These are phyloP conservation scores for Carpatolechia fugitivella DNA, from an alignment of 2,888 invertebrate genomes.

Conservation along the genomic window DNA sequence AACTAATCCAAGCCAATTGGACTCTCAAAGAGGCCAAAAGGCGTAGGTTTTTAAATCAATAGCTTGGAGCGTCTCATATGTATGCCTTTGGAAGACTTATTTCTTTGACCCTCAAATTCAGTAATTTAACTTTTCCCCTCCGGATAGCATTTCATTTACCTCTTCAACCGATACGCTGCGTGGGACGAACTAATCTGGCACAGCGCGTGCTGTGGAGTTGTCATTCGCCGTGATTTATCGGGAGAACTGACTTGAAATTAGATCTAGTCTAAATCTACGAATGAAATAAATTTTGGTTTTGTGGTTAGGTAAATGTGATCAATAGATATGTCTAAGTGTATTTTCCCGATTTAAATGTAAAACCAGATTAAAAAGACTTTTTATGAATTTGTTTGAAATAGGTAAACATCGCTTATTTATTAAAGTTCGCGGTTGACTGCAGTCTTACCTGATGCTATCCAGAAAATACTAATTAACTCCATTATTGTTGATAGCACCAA, in stretches of 20 bases:
- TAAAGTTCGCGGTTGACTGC: too few relatives aligned
- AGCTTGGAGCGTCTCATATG: constrained; percentile 14
- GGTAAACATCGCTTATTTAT: too few relatives aligned
- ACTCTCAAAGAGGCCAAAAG: neutral
- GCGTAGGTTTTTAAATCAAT: constrained; percentile 14
- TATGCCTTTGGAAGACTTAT: constrained; percentile 40
- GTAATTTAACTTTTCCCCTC: constrained; percentile 80
- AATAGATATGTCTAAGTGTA: too few relatives aligned
- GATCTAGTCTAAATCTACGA: neutral
- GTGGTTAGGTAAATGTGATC: too few relatives aligned
- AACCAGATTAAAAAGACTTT: too few relatives aligned
- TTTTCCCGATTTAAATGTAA: too few relatives aligned
- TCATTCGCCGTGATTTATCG: neutral
- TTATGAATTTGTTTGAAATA: too few relatives aligned
- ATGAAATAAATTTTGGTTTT: too few relatives aligned
- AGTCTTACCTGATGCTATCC: too few relatives aligned
- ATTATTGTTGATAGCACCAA: too few relatives aligned
- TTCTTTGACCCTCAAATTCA: constrained; percentile 79
- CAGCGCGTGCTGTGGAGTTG: constrained; percentile 47
- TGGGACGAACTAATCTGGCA: constrained; percentile 77
- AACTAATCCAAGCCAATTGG: constrained; percentile 1
- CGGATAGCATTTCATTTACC: constrained; percentile 80
- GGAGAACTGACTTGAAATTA: neutral
- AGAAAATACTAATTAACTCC: too few relatives aligned
- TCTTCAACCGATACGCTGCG: constrained; percentile 79